Conservation (phyloP, 2,113 vertebrate genomes). For the Gymnorhina tibicen region DNA sequence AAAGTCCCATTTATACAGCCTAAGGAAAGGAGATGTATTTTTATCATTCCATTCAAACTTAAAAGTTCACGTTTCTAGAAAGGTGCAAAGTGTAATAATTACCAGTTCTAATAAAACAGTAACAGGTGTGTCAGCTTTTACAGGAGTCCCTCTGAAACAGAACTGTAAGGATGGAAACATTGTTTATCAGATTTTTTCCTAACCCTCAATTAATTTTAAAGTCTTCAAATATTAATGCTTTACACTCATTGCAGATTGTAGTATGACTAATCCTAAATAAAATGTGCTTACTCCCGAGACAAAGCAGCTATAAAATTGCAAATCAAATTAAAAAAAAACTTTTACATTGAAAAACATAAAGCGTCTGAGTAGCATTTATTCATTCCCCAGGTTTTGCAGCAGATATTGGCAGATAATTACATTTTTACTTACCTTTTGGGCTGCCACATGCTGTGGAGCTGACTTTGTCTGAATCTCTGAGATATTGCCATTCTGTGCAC, state of each 20-base stretch:
- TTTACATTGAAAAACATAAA: neutral
- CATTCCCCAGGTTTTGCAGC: neutral
- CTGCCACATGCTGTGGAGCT: neutral
- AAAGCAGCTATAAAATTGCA: neutral
- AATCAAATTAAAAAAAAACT: neutral
- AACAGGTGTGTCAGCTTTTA: neutral
- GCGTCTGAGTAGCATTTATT: fast-evolving
- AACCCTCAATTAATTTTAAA: neutral
- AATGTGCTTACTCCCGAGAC: neutral
- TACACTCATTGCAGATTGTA: neutral
- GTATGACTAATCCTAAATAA: neutral
- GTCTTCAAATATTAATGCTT: neutral
- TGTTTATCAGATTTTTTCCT: neutral
- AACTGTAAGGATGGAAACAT: neutral
- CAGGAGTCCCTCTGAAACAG: neutral
- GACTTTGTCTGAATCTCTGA: neutral
- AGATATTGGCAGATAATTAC: neutral
- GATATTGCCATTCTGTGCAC: neutral
- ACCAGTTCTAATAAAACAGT: neutral
- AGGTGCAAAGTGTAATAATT: neutral
- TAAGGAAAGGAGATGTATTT: neutral
- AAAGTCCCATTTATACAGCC: neutral
- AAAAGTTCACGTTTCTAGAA: neutral
- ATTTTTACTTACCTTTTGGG: neutral
- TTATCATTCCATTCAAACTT: neutral